These are phyloP conservation scores for Menura novaehollandiae DNA, from an alignment of 2,113 vertebrate genomes.

Conservation along the genomic window DNA sequence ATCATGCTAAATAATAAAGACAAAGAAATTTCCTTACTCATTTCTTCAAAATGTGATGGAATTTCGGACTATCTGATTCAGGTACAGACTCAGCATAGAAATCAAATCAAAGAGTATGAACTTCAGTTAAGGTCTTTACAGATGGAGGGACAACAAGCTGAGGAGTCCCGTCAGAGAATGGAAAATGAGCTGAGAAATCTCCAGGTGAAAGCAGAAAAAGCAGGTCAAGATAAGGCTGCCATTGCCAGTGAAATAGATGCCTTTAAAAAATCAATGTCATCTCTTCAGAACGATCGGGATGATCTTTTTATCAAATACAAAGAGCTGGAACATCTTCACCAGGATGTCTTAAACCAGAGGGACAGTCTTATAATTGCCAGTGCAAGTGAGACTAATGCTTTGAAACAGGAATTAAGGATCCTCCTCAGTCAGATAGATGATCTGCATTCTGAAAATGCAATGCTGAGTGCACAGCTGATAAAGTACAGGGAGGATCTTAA, in stretches of 20 bases:
- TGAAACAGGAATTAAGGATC: constrained; percentile 78
- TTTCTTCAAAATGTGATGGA: constrained; percentile 81
- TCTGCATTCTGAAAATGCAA: constrained; percentile 88
- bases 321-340: constrained; percentile 70
- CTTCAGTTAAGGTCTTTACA: constrained; percentile 68
- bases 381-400: constrained; percentile 60
- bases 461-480: constrained; percentile 85
- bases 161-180: constrained; percentile 61
- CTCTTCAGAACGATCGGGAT: constrained; percentile 82
- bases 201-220: constrained; percentile 63
- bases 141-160: constrained; percentile 63
- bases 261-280: constrained; percentile 79
- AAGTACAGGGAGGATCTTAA: constrained; percentile 87
- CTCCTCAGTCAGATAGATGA: constrained; percentile 83
- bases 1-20: constrained; percentile 82
- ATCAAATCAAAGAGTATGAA: constrained; percentile 75
- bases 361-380: constrained; percentile 64
- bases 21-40: constrained; percentile 80
- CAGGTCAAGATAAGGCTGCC: constrained; percentile 72
- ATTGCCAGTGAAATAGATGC: constrained; percentile 72
- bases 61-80: constrained; percentile 81
- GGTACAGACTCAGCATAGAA: constrained; percentile 74
- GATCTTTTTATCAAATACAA: constrained; percentile 72
- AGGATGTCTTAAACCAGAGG: constrained; percentile 51
- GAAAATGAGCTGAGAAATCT: constrained; percentile 71